Conservation (phyloP, 2,113 vertebrate genomes). For the Catharus fuscescens region DNA sequence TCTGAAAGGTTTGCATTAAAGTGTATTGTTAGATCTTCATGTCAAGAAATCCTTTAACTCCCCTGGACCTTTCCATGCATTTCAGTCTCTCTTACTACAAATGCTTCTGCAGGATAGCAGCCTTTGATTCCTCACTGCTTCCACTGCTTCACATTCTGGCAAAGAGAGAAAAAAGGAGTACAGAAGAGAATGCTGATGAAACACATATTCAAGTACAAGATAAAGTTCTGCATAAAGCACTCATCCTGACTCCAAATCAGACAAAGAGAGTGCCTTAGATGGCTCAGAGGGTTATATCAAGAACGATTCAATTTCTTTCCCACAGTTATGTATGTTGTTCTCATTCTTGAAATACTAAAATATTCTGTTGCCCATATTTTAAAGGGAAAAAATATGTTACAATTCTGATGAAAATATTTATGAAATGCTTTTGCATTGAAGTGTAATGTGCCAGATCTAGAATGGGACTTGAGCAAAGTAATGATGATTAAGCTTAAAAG, state of each 20-base stretch:
- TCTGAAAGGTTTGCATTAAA: not conserved
- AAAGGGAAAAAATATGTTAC: not conserved
- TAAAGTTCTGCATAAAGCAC: not conserved
- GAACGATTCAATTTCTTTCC: not conserved
- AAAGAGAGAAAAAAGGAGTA: not conserved
- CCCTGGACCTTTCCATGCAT: not conserved
- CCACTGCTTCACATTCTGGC: not conserved
- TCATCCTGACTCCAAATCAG: not conserved
- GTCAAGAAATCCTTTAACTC: not conserved
- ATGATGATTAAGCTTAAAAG: not conserved
- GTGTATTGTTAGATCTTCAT: not conserved
- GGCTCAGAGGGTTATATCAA: not conserved
- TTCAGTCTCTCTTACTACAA: not conserved
- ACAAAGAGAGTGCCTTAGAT: not conserved
- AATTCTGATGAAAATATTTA: not conserved
- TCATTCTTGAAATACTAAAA: not conserved
- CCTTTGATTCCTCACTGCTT: not conserved
- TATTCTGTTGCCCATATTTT: not conserved
- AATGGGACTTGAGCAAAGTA: not conserved
- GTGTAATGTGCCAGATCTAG: not conserved
- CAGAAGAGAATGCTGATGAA: not conserved
- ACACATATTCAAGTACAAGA: not conserved
- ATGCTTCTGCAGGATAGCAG: not conserved
- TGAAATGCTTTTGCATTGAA: not conserved
- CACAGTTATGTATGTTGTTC: not conserved